Evolutionary conservation across 1,140 invertebrate species (phyloP), one percentile per base, ranked within the genome.

Genomic region (Drosophila sucinea): DNA sequence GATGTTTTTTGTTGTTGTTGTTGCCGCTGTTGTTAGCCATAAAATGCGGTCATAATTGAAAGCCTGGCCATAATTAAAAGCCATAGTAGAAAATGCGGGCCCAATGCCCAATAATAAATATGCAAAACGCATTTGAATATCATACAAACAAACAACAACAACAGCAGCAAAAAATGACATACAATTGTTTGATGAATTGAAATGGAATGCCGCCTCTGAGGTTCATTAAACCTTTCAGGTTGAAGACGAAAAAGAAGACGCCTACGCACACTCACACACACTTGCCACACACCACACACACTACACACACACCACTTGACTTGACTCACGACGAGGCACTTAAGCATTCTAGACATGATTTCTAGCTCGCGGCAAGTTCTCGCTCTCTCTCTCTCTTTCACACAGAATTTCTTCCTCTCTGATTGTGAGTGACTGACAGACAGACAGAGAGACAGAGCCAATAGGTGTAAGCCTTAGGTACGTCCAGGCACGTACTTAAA

Each of bases 321-420:
- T 85, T 56, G 77, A 51, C 71, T 77, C 70, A 71, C 67, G 77
- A 77, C 44, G 23, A 51, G 44, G 66, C 71, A 81, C 79, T 86
- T 86, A 73, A 72, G 68, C 60, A 86, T 86, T 86, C 83, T 73
- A 79, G 74, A 77, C 83, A 86, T 82, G 83, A 82, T 79, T 86
- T 86, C 79, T 83, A 60, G 71, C 83, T 75, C 76, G 67, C 69
- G 83, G 79, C 76, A 79, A 82, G 67, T 82, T 81, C 58, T 27
- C 33, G 7, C 30, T 25, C 10, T 38, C 30, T 55, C 29, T 51
- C 6, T 10, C 35, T 38, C 35, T 38, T 10, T 10, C 23, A 8
- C 44, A 23, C 23, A 27, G 25, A 47, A 47, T 47, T 47, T 60
- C 17, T 27, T 47, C 56, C 32, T 75, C 63, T 72, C 57, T 62